These are phyloP conservation scores for Carlito syrichta DNA, from an alignment of 2,113 vertebrate species.

Conservation along the genomic window DNA sequence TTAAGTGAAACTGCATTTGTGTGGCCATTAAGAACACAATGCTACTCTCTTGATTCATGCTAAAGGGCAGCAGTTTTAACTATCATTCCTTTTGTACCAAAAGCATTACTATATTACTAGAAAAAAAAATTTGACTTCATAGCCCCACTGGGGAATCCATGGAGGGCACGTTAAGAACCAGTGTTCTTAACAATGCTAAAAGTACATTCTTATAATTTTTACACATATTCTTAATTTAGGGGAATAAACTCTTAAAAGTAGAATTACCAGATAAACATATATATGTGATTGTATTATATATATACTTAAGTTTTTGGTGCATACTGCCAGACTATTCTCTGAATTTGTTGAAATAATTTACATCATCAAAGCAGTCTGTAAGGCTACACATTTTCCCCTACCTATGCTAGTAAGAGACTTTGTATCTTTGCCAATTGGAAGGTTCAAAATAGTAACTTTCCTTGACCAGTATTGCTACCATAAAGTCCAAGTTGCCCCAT, in stretches of 20 bases:
- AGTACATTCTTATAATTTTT: background rate
- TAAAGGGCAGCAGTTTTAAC: background rate
- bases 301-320: background rate
- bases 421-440: background rate
- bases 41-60: background rate
- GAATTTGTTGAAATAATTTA: background rate
- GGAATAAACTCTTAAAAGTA: background rate
- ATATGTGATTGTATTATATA: background rate
- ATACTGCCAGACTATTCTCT: background rate
- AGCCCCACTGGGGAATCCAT: background rate
- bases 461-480: background rate
- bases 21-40: background rate
- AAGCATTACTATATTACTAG: background rate
- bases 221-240: background rate
- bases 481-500: background rate
- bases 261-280: background rate
- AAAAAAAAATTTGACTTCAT: background rate
- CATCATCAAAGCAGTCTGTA: background rate
- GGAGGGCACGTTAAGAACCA: background rate
- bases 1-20: background rate
- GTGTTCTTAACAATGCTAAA: background rate
- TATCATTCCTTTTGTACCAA: background rate
- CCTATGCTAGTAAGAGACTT: background rate
- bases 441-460: slow-evolving; percentile 25
- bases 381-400: background rate